These are phyloP conservation scores for Pogonus chalceus DNA, from an alignment of 1,140 invertebrate species.

Conservation along the genomic window DNA sequence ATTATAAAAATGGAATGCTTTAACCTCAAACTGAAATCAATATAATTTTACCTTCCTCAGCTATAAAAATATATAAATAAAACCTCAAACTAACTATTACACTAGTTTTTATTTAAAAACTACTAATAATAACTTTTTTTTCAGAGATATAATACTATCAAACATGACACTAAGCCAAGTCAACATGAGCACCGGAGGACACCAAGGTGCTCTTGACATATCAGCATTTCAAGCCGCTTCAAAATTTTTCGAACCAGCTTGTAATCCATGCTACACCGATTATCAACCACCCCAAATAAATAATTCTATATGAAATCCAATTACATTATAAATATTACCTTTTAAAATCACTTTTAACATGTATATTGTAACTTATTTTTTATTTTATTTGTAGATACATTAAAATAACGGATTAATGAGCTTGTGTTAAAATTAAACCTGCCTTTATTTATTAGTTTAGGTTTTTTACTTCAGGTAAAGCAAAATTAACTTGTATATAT, in stretches of 20 bases:
- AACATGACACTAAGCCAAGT: constrained; percentile 24
- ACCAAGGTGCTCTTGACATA: constrained; percentile 30
- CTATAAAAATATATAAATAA: too few species aligned
- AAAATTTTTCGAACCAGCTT: constrained; percentile 30
- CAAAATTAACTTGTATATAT: too few species aligned
- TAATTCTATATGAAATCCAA: neutral
- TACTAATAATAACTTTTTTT: too few species aligned
- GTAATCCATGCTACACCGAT: constrained; percentile 28
- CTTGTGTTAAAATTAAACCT: neutral
- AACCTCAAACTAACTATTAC: too few species aligned
- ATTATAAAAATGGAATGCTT: too few species aligned
- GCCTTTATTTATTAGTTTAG: neutral
- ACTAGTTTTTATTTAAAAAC: too few species aligned
- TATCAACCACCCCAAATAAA: constrained; percentile 19
- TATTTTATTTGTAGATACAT: neutral
- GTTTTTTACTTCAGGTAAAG: too few species aligned
- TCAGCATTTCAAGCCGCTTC: constrained; percentile 31
- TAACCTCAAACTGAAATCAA: too few species aligned
- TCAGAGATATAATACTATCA: constrained; percentile 28
- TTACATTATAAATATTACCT: neutral
- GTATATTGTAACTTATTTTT: neutral
- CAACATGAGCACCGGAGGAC: constrained; percentile 21
- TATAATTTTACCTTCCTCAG: too few species aligned
- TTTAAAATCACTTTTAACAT: neutral
- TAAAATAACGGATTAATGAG: neutral